phyloP scores from a whole-genome alignment of 2,113 vertebrate species.

The Oxygymnocypris stewartii region DNA sequence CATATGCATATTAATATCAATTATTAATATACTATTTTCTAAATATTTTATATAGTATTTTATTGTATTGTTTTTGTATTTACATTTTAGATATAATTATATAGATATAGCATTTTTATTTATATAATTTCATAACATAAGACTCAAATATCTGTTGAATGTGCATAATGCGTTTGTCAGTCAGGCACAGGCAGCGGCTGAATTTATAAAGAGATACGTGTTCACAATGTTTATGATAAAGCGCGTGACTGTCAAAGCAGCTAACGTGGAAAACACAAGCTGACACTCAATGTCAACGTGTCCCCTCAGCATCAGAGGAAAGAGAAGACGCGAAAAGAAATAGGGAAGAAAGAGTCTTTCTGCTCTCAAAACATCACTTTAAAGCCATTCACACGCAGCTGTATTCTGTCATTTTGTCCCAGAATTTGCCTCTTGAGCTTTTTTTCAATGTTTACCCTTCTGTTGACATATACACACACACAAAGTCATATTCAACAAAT shows the following conservation, averaged over 20 bases:
- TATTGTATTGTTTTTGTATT: background rate
- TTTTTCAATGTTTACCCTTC: background rate
- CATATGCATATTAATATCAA: too few species aligned
- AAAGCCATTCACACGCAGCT: slow-evolving; percentile 11
- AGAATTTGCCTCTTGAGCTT: slow-evolving; percentile 9
- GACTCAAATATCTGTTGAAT: background rate
- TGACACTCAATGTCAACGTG: slow-evolving; percentile 23
- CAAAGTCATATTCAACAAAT: slow-evolving; percentile 3
- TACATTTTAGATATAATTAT: background rate
- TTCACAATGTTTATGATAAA: slow-evolving; percentile 17
- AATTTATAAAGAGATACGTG: background rate
- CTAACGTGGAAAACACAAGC: slow-evolving; percentile 18
- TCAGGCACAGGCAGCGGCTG: slow-evolving; percentile 13
- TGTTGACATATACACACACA: too few species aligned
- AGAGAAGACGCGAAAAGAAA: background rate
- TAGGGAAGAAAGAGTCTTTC: background rate
- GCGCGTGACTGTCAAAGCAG: slow-evolving; percentile 8
- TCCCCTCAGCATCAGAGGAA: slow-evolving; percentile 12
- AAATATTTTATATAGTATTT: background rate
- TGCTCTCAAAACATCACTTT: slow-evolving; percentile 29
- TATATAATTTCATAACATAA: background rate
- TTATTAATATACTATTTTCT: too few species aligned
- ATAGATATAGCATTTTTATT: background rate
- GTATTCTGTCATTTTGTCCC: slow-evolving; percentile 17
- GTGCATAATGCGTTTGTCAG: background rate